Evolutionary conservation across 2,797 vertebrate species (phyloP).

Genomic region (Hozukius guyotensis): DNA sequence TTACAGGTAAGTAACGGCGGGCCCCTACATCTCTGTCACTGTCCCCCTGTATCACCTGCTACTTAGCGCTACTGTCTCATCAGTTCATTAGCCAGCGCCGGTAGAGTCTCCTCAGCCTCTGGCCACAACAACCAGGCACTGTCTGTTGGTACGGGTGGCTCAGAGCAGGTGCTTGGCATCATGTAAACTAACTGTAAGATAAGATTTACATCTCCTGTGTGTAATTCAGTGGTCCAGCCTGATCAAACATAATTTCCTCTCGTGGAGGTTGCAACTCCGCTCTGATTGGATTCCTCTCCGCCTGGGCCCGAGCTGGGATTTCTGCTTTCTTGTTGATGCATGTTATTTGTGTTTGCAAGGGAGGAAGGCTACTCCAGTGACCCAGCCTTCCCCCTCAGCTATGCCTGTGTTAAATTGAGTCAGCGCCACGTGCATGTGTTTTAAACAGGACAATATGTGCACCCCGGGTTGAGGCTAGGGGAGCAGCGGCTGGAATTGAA

Average conservation of each 20-base stretch:
- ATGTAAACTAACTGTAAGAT: constrained; percentile 24
- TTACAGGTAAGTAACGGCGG: constrained; percentile 92
- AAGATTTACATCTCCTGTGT: constrained; percentile 39
- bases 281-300: constrained; percentile 54
- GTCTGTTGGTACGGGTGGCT: constrained; percentile 62
- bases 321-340: constrained; percentile 88
- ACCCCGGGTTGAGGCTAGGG: constrained; percentile 59
- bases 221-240: constrained; percentile 1
- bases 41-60: constrained; percentile 72
- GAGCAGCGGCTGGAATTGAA: constrained; percentile 80
- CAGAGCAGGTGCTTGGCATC: constrained; percentile 30
- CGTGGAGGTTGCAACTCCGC: constrained; percentile 34
- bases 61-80: constrained; percentile 69
- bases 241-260: constrained; percentile 47
- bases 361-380: constrained; percentile 58
- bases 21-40: constrained; percentile 90
- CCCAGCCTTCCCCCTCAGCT: constrained; percentile 63
- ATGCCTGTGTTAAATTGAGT: constrained; percentile 80
- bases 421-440: constrained; percentile 73
- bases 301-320: constrained; percentile 73
- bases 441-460: constrained; percentile 79
- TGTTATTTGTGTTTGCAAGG: constrained; percentile 82
- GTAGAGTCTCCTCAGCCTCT: constrained; percentile 54
- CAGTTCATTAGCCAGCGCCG: constrained; percentile 75
- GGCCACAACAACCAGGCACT: constrained; percentile 74